Percentiles rank a stretch among this genome's conserved stretches.
phyloP scores from a whole-genome alignment of 1,140 invertebrate genomes.

The Lanistes nyassanus region DNA sequence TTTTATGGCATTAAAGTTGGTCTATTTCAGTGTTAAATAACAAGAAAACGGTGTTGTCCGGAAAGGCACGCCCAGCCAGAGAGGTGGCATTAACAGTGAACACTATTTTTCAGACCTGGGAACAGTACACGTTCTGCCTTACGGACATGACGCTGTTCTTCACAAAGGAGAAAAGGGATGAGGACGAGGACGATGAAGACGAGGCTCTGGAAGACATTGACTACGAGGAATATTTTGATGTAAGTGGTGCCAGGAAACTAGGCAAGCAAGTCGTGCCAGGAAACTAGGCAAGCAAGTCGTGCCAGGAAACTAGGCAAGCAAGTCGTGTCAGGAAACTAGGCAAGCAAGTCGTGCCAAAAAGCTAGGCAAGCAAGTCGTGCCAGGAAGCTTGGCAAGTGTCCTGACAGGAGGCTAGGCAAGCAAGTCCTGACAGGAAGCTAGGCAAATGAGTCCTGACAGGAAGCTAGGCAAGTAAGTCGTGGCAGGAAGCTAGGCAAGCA shows the following conservation, averaged over 20 bases:
- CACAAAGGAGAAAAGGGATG: constrained; percentile 24
- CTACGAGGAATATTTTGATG: constrained; percentile 37
- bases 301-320: too few species aligned
- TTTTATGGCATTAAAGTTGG: too few species aligned
- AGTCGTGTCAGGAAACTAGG: not conserved
- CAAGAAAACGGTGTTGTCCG: too few species aligned
- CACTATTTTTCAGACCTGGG: constrained; percentile 26
- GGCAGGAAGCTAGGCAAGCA: too few species aligned
- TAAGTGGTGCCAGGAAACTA: constrained; percentile 2
- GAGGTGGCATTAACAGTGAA: constrained; percentile 1
- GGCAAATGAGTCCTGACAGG: too few species aligned
- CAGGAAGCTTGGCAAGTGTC: too few species aligned
- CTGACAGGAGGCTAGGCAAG: too few species aligned
- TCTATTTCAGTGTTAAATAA: too few species aligned
- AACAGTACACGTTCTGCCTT: constrained; percentile 15
- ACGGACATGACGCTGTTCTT: constrained; percentile 27
- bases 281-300: too few species aligned
- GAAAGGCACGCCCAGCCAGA: not conserved
- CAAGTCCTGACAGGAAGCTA: too few species aligned
- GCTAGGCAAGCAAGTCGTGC: too few species aligned
- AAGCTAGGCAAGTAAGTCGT: too few species aligned
- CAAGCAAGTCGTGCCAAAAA: not conserved
- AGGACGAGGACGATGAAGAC: constrained; percentile 55
- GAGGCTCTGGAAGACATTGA: constrained; percentile 55
- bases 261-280: not conserved